Evolutionary conservation across 2,113 vertebrate genomes (phyloP).

Genomic region (Polyodon spathula): DNA sequence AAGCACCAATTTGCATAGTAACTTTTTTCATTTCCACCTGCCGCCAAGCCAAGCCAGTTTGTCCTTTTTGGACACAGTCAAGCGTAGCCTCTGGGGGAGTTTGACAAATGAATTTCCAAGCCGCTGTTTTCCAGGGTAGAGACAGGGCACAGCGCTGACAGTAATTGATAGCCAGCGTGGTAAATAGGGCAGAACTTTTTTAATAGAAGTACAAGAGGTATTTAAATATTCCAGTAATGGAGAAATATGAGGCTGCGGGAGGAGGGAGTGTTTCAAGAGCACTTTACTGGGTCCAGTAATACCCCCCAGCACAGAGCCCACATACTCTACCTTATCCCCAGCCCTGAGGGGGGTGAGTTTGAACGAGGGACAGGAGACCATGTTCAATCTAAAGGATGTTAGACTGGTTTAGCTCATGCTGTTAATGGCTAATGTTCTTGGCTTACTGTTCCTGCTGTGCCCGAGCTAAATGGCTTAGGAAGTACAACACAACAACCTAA

Average conservation of each 20-base stretch:
- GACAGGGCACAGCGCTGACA: constrained; percentile 38
- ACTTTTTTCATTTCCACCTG: constrained; percentile 47
- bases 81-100: constrained; percentile 48
- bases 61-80: constrained; percentile 52
- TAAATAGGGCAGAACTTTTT: constrained; percentile 67
- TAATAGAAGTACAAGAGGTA: constrained; percentile 63
- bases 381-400: too few species aligned
- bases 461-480: too few species aligned
- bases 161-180: constrained; percentile 59
- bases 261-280: not conserved
- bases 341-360: too few species aligned
- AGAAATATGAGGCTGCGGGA: constrained; percentile 43
- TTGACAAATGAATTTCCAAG: constrained; percentile 64
- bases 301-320: too few species aligned
- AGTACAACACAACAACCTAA: too few species aligned
- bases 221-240: constrained; percentile 62
- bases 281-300: too few species aligned
- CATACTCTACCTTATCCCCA: too few species aligned
- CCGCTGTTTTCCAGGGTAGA: constrained; percentile 20
- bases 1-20: constrained; percentile 63
- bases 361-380: too few species aligned
- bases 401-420: too few species aligned
- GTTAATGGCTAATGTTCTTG: too few species aligned
- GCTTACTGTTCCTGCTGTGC: too few species aligned
- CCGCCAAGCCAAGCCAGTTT: constrained; percentile 27